Conservation (phyloP, 2,113 vertebrate species). For the Prinia subflava region DNA sequence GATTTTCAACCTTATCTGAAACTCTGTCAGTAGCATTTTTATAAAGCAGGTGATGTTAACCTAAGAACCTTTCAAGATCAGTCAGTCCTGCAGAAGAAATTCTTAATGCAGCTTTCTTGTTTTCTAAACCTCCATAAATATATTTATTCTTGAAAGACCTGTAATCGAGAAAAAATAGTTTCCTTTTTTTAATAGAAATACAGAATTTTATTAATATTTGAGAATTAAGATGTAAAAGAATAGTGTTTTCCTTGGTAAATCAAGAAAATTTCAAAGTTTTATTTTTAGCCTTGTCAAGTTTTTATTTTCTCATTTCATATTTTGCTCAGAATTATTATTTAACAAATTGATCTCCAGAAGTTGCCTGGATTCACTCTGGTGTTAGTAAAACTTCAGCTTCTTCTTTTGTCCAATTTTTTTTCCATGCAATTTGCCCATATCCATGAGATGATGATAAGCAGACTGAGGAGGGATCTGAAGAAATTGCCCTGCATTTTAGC, state of each 20-base stretch:
- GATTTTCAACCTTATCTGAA: not conserved
- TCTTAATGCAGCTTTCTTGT: not conserved
- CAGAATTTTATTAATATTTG: not conserved
- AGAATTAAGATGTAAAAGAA: not conserved
- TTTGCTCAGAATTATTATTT: not conserved
- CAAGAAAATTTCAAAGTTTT: not conserved
- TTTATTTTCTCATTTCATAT: not conserved
- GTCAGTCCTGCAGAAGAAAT: not conserved
- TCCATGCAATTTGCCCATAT: not conserved
- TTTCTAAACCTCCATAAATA: not conserved
- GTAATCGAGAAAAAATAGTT: not conserved
- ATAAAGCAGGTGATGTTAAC: not conserved
- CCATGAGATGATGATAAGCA: constrained; percentile 49
- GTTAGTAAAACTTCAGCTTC: not conserved
- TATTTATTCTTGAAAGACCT: not conserved
- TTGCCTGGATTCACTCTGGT: not conserved
- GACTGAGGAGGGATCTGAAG: constrained; percentile 30
- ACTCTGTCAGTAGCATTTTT: not conserved
- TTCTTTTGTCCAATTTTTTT: not conserved
- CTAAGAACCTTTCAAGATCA: not conserved
- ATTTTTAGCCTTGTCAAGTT: not conserved
- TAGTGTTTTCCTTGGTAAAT: not conserved
- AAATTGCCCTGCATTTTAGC: constrained; percentile 59
- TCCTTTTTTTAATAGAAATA: not conserved
- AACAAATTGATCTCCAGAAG: not conserved